phyloP scores from a whole-genome alignment of 2,797 vertebrate genomes.

The Alauda arvensis region DNA sequence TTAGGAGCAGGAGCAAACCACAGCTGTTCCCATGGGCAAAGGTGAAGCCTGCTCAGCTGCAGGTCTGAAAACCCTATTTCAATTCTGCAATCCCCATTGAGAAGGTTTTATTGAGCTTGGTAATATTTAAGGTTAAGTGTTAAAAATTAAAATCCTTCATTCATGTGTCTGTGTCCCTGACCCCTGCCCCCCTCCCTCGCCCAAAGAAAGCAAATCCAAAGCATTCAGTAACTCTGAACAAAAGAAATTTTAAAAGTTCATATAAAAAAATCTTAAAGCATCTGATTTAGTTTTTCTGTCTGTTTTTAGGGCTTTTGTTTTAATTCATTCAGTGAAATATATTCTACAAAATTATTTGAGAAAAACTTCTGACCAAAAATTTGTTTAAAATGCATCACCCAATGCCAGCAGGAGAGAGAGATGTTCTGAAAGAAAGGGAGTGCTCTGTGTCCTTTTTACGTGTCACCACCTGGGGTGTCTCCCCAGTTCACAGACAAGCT shows the following conservation, averaged over 20 bases:
- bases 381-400: neutral
- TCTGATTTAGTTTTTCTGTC: neutral
- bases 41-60: neutral
- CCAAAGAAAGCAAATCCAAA: neutral
- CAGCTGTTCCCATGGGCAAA: neutral
- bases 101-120: neutral
- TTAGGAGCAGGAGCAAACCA: neutral
- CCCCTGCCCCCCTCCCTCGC: fast-evolving
- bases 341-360: neutral
- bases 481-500: neutral
- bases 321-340: neutral
- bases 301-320: neutral
- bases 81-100: neutral
- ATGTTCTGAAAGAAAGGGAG: neutral
- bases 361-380: neutral
- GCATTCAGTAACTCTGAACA: neutral
- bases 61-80: neutral
- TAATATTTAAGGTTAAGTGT: neutral
- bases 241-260: neutral
- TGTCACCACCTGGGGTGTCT: neutral
- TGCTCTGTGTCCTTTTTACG: neutral
- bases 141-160: neutral
- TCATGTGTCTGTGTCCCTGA: neutral
- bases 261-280: neutral
- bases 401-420: neutral